These are phyloP conservation scores for Spialia ferax DNA, from an alignment of 2,888 invertebrate genomes.

Conservation along the genomic window DNA sequence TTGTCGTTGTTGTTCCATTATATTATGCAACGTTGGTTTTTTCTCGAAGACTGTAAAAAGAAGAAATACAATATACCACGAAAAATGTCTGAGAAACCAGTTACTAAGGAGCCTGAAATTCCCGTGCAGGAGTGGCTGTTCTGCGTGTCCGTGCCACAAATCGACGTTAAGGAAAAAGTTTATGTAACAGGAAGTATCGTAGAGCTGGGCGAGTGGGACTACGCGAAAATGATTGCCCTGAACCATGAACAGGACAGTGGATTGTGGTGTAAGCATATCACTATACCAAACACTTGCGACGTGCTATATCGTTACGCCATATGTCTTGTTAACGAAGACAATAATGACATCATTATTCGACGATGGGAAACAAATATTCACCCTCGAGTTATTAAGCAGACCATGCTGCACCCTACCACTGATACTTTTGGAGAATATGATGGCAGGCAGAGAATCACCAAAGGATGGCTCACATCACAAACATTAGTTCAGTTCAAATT, in stretches of 20 bases:
- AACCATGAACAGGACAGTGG: constrained; percentile 74
- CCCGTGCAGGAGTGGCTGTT: constrained; percentile 71
- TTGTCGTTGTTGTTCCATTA: constrained; percentile 27
- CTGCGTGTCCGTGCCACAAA: constrained; percentile 80
- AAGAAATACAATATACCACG: constrained; percentile 58
- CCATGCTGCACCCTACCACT: constrained; percentile 72
- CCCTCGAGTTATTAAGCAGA: constrained; percentile 87
- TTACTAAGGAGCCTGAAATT: constrained; percentile 56
- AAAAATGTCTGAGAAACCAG: constrained; percentile 63
- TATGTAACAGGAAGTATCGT: constrained; percentile 90
- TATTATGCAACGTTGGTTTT: constrained; percentile 89
- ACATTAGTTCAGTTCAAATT: constrained; percentile 95
- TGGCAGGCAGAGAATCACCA: constrained; percentile 87
- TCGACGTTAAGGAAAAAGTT: constrained; percentile 88
- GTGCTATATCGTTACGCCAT: constrained; percentile 93
- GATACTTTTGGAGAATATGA: constrained; percentile 90
- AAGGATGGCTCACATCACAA: constrained; percentile 95
- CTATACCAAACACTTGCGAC: constrained; percentile 89
- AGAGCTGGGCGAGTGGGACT: constrained; percentile 91
- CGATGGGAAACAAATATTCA: constrained; percentile 93
- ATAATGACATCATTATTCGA: constrained; percentile 87
- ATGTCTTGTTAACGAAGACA: constrained; percentile 88
- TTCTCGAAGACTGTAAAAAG: constrained; percentile 83
- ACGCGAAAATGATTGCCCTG: constrained; percentile 86
- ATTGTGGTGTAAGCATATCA: constrained; percentile 88